phyloP scores from a whole-genome alignment of 2,797 vertebrate species.

The Florisuga fusca region DNA sequence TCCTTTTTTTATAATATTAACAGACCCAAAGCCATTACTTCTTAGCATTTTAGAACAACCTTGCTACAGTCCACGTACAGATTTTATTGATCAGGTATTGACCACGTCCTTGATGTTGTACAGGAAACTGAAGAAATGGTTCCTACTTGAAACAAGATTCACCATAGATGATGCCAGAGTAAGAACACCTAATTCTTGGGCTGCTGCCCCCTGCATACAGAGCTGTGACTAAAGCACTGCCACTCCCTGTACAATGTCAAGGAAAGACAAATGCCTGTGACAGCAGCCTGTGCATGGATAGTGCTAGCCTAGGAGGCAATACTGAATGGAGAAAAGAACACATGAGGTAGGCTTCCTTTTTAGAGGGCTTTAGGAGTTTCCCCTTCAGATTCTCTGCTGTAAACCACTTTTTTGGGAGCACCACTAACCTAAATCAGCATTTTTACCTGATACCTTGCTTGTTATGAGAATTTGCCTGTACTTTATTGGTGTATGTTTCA shows the following conservation, averaged over 20 bases:
- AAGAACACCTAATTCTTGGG: slow-evolving; percentile 33
- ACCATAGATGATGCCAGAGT: not conserved
- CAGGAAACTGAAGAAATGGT: not conserved
- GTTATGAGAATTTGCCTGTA: not conserved
- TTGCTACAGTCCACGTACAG: not conserved
- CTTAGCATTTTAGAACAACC: not conserved
- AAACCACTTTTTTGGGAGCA: not conserved
- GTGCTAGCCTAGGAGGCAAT: not conserved
- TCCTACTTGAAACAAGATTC: not conserved
- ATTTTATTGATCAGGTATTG: not conserved
- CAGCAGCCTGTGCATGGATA: not conserved
- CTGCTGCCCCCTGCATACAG: not conserved
- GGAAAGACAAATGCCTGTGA: not conserved
- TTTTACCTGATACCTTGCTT: not conserved
- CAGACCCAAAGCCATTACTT: not conserved
- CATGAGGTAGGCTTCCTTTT: not conserved
- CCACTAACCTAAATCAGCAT: not conserved
- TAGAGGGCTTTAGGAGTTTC: not conserved
- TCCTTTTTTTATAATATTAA: not conserved
- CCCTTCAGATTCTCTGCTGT: not conserved
- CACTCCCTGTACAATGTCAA: not conserved
- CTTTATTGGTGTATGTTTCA: not conserved
- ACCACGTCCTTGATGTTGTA: slow-evolving; percentile 33
- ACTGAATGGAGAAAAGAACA: not conserved
- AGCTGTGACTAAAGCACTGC: not conserved